Base-by-base conservation (phyloP, 2,888 invertebrate genomes). In the Hartigia nigra region DNA sequence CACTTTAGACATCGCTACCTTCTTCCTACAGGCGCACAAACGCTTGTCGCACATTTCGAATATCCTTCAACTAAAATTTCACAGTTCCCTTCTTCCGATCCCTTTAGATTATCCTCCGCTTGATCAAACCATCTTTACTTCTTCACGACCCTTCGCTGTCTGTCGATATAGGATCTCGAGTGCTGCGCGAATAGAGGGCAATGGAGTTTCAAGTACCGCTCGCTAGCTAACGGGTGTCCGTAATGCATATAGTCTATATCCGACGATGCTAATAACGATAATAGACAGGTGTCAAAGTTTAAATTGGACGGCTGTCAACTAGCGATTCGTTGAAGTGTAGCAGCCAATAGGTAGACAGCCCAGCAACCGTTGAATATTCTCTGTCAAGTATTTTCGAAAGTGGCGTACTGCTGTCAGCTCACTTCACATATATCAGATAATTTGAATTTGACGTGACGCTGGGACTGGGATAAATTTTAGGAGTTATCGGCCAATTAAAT, bases 41-140 rank as follows among this genome's bases (percentile, higher is more conserved):
- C 85, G 85, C 79, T 89, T 87, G 83, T 91, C 90, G 82, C 88
- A 90, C 89, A 89, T 90, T 81, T 84, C 86, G 12, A 23, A 55
- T 55, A 23, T 9, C 9, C 9, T 23, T 9, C 55, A 14, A 36
- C 12, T 31, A 12, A n/a, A 14, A 36, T 34, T 75, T 32, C 5
- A 39, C 75, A 12, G 12, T 75, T 78, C 69, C 75, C 70, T 31
- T 70, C 69, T 69, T 74, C 31, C 75, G 70, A 0, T 31, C 70
- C 34, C 70, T 69, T 76, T 35, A 37, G n/a, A 12, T 32, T 12
- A 75, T 36, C 12, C 36, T 75, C 32, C 23, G 55, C 23, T 23
- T 23, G 55, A 55, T 55, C 55, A 55, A 55, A 55, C 55, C 55
- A 9, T 55, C 5, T 55, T 55, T 9, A 9, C 9, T 55, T 55